These are phyloP conservation scores for Drosophila kokeensis DNA, from an alignment of 2,888 invertebrate species.

Conservation along the genomic window DNA sequence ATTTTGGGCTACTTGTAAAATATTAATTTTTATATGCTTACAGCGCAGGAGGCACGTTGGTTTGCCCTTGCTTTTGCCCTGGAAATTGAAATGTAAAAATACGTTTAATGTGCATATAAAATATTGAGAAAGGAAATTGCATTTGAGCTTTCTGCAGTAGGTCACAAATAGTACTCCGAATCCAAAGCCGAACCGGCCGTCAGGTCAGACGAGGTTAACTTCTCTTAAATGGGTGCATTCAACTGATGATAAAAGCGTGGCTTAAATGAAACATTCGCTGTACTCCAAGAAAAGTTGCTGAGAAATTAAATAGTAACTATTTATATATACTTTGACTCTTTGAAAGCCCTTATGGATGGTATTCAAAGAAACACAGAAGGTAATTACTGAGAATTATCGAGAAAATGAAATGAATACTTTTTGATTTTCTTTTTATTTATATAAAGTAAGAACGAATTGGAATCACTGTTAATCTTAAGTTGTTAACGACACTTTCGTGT, in stretches of 20 bases:
- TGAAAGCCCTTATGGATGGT: neutral
- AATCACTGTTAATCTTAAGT: neutral
- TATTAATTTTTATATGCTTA: conserved; percentile 77
- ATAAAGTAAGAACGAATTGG: neutral
- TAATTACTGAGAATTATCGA: neutral
- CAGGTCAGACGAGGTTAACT: conserved; percentile 66
- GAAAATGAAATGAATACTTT: neutral
- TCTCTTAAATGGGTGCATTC: conserved; percentile 69
- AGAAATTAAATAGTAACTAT: neutral
- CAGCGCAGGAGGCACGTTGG: conserved; percentile 49
- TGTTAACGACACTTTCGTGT: neutral
- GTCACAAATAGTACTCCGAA: conserved; percentile 44
- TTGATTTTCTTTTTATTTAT: neutral
- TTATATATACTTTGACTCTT: neutral
- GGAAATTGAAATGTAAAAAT: conserved; percentile 77
- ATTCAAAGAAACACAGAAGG: neutral
- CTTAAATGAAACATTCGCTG: conserved; percentile 17
- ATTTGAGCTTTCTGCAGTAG: conserved; percentile 64
- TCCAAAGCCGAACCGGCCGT: conserved; percentile 8
- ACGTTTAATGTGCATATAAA: conserved; percentile 78
- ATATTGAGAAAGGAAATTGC: conserved; percentile 74
- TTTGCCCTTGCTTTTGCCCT: conserved; percentile 27
- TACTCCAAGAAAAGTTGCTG: conserved; percentile 5
- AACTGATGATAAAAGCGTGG: conserved; percentile 44
- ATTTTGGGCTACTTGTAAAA: conserved; percentile 69